These are phyloP conservation scores for Schlechtendalia chinensis DNA, from an alignment of 1,140 invertebrate genomes.

Conservation along the genomic window DNA sequence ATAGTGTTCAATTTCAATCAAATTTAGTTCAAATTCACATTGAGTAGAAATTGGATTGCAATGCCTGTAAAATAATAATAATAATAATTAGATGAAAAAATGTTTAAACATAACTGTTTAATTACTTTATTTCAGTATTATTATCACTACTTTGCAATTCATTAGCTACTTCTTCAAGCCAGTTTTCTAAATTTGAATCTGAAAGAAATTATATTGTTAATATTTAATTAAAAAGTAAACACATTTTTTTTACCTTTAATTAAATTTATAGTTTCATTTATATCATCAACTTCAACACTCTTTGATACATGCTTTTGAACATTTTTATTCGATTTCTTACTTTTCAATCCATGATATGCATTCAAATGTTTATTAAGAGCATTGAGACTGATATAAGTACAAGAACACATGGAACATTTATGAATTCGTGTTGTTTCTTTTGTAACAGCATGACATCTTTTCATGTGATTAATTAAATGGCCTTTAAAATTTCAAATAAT, in stretches of 20 bases:
- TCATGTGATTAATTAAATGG: conserved; percentile 63
- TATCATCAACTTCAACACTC: background rate
- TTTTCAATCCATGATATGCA: conserved; percentile 41
- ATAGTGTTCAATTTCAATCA: conserved; percentile 3
- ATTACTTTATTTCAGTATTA: conserved; percentile 3
- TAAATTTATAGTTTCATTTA: background rate
- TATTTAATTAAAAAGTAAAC: background rate
- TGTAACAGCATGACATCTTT: conserved; percentile 66
- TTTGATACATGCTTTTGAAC: background rate
- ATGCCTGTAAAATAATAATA: background rate
- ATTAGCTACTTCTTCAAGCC: conserved; percentile 8
- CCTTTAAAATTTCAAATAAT: conserved; percentile 49
- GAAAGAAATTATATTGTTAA: background rate
- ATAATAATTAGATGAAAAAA: too few species aligned
- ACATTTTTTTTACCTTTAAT: conserved; percentile 26
- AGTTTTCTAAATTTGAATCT: conserved; percentile 32
- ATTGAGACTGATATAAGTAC: conserved; percentile 71
- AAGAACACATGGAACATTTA: conserved; percentile 67
- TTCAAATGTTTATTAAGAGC: conserved; percentile 61
- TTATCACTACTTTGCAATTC: conserved; percentile 23
- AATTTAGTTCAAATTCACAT: conserved; percentile 18
- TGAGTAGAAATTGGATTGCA: background rate
- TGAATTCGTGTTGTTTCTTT: conserved; percentile 60
- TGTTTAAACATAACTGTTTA: background rate
- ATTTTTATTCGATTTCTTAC: background rate